Conservation (phyloP, 2,797 vertebrate genomes). For the Trichosurus vulpecula region DNA sequence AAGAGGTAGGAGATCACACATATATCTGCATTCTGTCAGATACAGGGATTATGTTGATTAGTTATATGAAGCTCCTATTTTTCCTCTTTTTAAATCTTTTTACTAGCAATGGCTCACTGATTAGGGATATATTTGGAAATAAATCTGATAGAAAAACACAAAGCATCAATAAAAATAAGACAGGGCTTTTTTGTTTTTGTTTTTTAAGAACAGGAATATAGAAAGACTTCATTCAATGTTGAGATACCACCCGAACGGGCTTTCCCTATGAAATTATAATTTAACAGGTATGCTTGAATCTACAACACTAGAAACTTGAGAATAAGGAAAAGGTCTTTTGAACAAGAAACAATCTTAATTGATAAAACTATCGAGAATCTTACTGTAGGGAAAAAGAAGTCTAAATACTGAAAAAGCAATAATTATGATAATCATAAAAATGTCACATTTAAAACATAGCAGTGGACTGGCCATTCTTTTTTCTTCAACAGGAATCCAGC, state of each 20-base stretch:
- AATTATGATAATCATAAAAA: slow-evolving; percentile 19
- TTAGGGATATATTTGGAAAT: not conserved
- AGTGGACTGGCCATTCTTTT: not conserved
- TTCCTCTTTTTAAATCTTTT: not conserved
- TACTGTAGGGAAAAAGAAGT: not conserved
- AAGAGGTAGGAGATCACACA: not conserved
- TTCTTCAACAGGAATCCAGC: slow-evolving; percentile 4
- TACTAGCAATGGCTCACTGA: not conserved
- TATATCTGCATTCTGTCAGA: not conserved
- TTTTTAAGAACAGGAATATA: not conserved
- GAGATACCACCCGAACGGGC: not conserved
- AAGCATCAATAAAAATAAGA: not conserved
- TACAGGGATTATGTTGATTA: not conserved
- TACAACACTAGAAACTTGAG: slow-evolving; percentile 9
- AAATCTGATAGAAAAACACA: not conserved
- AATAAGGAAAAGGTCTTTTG: not conserved
- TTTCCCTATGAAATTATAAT: slow-evolving; percentile 34
- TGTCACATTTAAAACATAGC: slow-evolving; percentile 27
- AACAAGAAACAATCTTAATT: slow-evolving; percentile 1
- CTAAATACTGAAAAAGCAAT: slow-evolving; percentile 28
- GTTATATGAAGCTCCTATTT: not conserved
- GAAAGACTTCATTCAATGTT: not conserved
- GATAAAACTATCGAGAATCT: not conserved
- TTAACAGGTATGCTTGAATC: slow-evolving; percentile 1
- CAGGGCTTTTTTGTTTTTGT: not conserved